Evolutionary conservation across 2,888 invertebrate species (phyloP), one percentile per base, ranked within the genome.

Genomic region (Allygus modestus): DNA sequence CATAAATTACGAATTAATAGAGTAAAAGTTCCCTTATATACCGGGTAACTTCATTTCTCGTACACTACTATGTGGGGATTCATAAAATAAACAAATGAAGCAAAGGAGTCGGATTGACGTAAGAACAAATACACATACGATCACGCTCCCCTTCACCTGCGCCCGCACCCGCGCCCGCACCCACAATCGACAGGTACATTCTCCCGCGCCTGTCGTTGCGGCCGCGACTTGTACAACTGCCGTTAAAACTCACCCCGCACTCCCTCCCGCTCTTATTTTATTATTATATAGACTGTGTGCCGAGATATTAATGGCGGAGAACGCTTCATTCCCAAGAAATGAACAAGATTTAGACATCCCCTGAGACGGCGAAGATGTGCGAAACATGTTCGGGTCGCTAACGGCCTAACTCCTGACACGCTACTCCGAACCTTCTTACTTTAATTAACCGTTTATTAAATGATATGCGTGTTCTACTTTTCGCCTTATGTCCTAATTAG

Each of bases 271-370:
- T 75, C n/a, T 23, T 28, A 28, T 77, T 51, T 77, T 77, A 77
- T 43, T 41, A 75, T 51, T 51, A 77, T 51, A 51, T 77, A 46
- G 77, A 77, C 46, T 26, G 51, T 26, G 15, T 51, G 54, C 37
- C 43, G 83, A 46, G 51, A 54, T 83, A 73, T 83, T 71, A 83
- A 83, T 54, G 41, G 71, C 26, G 83, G 83, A 73, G 82, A 51
- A 83, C 31, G 73, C 73, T 73, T 71, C 73, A 83, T 83, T 83
- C 71, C 69, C 83, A 54, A 83, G 83, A 54, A 83, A 73, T 83
- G 83, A 83, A 73, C 83, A 83, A 83, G 83, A 83, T 83, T 83
- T 83, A 83, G 83, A 7, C 83, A 73, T 73, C 83, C 54, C 83
- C 9, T 23, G 83, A 33, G 83, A 37, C 23, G 28, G 71, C 15